Conservation (phyloP, 2,888 invertebrate genomes). For the Cheilosia soror region DNA sequence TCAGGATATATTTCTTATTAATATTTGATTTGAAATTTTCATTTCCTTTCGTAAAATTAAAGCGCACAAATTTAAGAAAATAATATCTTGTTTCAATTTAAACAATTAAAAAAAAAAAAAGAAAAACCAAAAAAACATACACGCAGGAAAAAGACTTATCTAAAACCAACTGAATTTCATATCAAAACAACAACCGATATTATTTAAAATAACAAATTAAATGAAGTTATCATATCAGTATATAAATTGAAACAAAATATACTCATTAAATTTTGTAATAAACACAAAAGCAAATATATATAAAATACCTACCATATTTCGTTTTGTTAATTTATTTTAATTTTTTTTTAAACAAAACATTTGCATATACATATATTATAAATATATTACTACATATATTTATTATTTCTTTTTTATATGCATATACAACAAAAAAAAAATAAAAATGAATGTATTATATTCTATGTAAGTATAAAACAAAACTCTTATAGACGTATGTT, state of each 20-base stretch:
- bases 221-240: slow-evolving; percentile 62
- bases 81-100: slow-evolving; percentile 20
- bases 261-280: slow-evolving; percentile 56
- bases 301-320: slow-evolving; percentile 58
- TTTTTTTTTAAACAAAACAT: slow-evolving; percentile 35
- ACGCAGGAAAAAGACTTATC: slow-evolving; percentile 77
- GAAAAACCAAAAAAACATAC: slow-evolving; percentile 51
- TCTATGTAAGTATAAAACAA: slow-evolving; percentile 64
- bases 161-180: slow-evolving; percentile 78
- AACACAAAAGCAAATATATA: slow-evolving; percentile 34
- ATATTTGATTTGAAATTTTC: slow-evolving; percentile 25
- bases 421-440: slow-evolving; percentile 59
- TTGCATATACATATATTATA: slow-evolving; percentile 55
- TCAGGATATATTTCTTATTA: slow-evolving; percentile 7
- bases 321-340: slow-evolving; percentile 36
- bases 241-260: slow-evolving; percentile 62
- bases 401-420: slow-evolving; percentile 71
- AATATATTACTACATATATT: slow-evolving; percentile 53
- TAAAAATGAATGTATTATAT: slow-evolving; percentile 68
- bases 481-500: slow-evolving; percentile 62
- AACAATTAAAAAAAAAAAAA: slow-evolving; percentile 35
- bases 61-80: slow-evolving; percentile 67
- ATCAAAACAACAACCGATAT: slow-evolving; percentile 76
- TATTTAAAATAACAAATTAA: slow-evolving; percentile 59
- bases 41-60: slow-evolving; percentile 27